Conservation (phyloP, 2,797 vertebrate genomes). For the Coregonus ussuriensis region DNA sequence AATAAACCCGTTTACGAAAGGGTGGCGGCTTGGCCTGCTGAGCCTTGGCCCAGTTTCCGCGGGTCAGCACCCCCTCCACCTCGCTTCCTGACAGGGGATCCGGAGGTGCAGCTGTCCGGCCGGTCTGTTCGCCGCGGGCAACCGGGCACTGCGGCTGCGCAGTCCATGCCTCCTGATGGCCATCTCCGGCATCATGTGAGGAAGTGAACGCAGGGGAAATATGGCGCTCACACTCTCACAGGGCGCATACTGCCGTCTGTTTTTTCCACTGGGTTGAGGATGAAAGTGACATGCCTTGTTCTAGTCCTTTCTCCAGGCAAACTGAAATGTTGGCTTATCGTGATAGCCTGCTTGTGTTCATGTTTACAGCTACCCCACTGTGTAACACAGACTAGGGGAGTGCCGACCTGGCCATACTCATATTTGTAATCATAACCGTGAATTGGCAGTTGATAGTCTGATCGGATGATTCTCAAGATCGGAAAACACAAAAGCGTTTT, state of each 20-base stretch:
- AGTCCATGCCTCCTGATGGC: slow-evolving; percentile 19
- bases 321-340: no score
- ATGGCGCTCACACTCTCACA: slow-evolving; percentile 31
- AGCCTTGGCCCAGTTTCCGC: slow-evolving; percentile 44
- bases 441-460: no score
- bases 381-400: no score
- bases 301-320: no score
- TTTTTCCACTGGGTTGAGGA: background rate
- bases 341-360: no score
- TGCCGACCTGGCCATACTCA: no score
- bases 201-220: slow-evolving; percentile 29
- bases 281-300: background rate
- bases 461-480: no score
- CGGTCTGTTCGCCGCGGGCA: slow-evolving; percentile 66
- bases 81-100: slow-evolving; percentile 53
- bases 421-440: no score
- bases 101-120: slow-evolving; percentile 61
- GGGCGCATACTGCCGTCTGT: slow-evolving; percentile 15
- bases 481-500: no score
- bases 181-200: slow-evolving; percentile 35
- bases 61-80: slow-evolving; percentile 41
- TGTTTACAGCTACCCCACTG: no score
- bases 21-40: slow-evolving; percentile 28
- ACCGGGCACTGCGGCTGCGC: slow-evolving; percentile 25
- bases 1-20: slow-evolving; percentile 1